Base-by-base conservation (phyloP, 2,888 invertebrate genomes). In the Oscheius sp. region DNA sequence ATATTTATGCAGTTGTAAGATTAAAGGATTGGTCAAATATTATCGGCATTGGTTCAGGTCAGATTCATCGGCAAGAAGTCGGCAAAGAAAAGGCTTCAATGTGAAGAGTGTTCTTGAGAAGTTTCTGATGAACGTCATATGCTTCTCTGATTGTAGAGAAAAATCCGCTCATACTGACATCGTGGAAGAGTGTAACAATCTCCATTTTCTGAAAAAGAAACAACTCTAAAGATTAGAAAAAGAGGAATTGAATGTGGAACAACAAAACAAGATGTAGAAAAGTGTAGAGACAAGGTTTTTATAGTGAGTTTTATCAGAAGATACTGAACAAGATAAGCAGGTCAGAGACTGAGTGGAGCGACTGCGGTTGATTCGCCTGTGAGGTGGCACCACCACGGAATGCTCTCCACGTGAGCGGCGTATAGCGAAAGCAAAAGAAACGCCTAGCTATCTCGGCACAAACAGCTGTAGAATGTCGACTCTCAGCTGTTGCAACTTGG, bases 341-440 rank as follows among this genome's bases (percentile, higher is more conserved):
- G 55, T 55, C 55, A 55, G 20, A 55, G 55, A 55, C 45, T n/a
- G 45, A 45, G 45, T 61, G 61, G 61, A 20, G 45, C 61, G 61
- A 61, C 17, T 45, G 6, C 27, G n/a, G 61, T 17, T 42, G 39
- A n/a, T 23, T 42, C 3, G 23, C 29, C 50, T 27, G 45, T 27
- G 42, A 37, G 15, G 39, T 61, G 45, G 45, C 45, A 45, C 61
- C 61, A 61, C 61, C 61, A 31, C 50, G n/a, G n/a, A n/a, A n/a
- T 57, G 57, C 37, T 57, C 57, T 37, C 34, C 37, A 4, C 57
- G 33, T 33, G 27, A 25, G 23, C 23, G 50, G n/a, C 27, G 52
- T 20, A 4, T 33, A n/a, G 17, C 10, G 39, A 20, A 17, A 23
- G 37, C 6, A 25, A 25, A 46, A 46, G 25, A 48, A 29, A 52